phyloP scores from a whole-genome alignment of 2,888 invertebrate genomes.

The Lutraria lutraria region DNA sequence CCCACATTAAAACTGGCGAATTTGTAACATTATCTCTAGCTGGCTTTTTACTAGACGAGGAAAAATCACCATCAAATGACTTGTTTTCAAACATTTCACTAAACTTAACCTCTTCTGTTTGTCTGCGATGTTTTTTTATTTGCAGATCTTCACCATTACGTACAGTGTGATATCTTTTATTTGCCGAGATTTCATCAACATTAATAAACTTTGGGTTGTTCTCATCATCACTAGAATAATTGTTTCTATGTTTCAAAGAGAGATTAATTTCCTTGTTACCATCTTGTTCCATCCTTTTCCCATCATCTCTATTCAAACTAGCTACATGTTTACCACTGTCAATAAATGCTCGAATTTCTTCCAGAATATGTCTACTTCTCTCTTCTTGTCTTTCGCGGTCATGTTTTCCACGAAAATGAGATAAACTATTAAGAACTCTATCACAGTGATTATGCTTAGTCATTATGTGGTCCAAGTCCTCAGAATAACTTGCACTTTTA shows the following conservation, averaged over 20 bases:
- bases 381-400: background rate
- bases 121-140: background rate
- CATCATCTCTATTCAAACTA: background rate
- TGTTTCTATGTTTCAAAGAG: background rate
- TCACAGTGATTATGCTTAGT: slow-evolving; percentile 6
- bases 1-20: slow-evolving; percentile 33
- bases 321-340: slow-evolving; percentile 2
- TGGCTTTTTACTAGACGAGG: background rate
- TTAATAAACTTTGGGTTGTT: background rate
- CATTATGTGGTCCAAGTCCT: background rate
- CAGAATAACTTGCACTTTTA: background rate
- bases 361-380: background rate
- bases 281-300: background rate
- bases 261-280: background rate
- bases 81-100: background rate
- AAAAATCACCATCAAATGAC: background rate
- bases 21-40: background rate
- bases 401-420: background rate
- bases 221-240: background rate
- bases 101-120: background rate
- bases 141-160: background rate
- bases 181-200: background rate
- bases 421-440: slow-evolving; percentile 4
- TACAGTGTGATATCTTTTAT: background rate
- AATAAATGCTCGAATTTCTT: slow-evolving; percentile 31